Evolutionary conservation across 37 sponge, comb jelly and placozoan species (phyloP), one percentile per base, ranked within the genome.

Genomic region (Ianthella basta): DNA sequence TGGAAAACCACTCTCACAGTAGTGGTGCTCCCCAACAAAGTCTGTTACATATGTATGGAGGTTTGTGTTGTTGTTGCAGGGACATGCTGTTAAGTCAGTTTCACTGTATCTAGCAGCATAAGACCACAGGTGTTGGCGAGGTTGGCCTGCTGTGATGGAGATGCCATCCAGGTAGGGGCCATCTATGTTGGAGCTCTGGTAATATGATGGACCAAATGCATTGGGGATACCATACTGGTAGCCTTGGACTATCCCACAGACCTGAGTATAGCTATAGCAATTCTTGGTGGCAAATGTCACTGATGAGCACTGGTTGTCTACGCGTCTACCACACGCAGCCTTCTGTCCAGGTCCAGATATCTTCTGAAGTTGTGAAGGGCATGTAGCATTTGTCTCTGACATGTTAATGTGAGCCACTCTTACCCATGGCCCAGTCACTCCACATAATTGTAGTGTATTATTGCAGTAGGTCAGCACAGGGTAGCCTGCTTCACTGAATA

Each of bases 91-190:
- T 19, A 50, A 50, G 2, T 1, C 2, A 19, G 20, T 75, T 41
- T 75, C 78, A 75, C 25, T 24, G n/a, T 18, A n/a, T 36, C 78
- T 75, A 24, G 53, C 78, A 53, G 78, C 78, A 75, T 75, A 75
- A 25, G 78, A 25, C 78, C 78, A 75, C 44, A 75, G 44, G 10
- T 75, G 78, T 20, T 75, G 78, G 40, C 78, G 78, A 19, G 78
- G 78, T 19, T 39, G 40, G 37, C 78, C 78, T 16, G 25, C n/a
- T 24, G 78, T 75, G 21, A 75, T 75, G 54, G 78, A 75, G 54
- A 75, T 75, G 53, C 78, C 78, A 41, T 75, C 78, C 24, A 75
- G 44, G 40, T 75, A 75, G 78, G 78, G 78, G 20, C 78, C 54
- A 23, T 75, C 53, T 40, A 75, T 36, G 25, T 36, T 36, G 37